Evolutionary conservation across 2,113 vertebrate genomes (phyloP).

Genomic region (Dromiciops gliroides): DNA sequence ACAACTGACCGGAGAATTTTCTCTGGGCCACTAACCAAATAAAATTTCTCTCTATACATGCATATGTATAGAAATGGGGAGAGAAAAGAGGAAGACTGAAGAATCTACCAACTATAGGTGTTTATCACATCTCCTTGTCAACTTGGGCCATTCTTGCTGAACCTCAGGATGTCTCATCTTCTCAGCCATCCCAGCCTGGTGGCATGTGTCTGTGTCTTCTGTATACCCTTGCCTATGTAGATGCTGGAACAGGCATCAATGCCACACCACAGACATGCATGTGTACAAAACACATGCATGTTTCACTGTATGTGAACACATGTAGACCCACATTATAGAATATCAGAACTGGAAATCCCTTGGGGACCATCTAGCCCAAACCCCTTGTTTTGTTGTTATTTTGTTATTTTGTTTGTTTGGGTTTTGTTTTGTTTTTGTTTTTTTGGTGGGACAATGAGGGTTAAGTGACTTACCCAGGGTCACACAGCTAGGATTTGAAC

Average conservation of each 20-base stretch:
- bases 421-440: no score
- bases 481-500: no score
- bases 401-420: no score
- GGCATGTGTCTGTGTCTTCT: not conserved
- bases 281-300: not conserved
- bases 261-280: not conserved
- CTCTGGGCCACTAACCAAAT: constrained; percentile 60
- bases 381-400: no score
- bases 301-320: not conserved
- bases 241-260: not conserved
- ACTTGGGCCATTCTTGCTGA: not conserved
- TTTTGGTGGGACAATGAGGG: no score
- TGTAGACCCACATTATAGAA: not conserved
- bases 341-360: not conserved
- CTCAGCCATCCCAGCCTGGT: not conserved
- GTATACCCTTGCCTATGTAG: not conserved
- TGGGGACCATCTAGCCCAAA: not conserved
- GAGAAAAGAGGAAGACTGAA: not conserved
- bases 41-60: constrained; percentile 43
- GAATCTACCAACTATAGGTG: not conserved
- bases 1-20: constrained; percentile 77
- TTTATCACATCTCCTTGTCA: not conserved
- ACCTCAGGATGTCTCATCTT: rapidly evolving
- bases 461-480: no score
- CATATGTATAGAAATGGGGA: not conserved